Evolutionary conservation across 2,888 invertebrate species (phyloP), one percentile per base, ranked within the genome.

Genomic region (Meloe dianella): DNA sequence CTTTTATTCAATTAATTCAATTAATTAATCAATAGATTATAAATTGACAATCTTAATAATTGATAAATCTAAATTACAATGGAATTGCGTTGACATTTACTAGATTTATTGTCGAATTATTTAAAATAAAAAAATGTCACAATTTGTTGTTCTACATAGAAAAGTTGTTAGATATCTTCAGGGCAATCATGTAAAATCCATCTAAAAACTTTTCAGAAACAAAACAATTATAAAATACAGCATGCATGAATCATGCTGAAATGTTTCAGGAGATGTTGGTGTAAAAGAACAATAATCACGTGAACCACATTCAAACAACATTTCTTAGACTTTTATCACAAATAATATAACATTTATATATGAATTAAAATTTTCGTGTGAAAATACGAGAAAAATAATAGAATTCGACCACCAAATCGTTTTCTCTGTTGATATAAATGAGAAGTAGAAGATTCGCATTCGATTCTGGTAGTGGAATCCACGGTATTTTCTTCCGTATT

Each of bases 101-200:
- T 54, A 66, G 60, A 70, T 65, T 72, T 75, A 76, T 76, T 75
- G 76, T 76, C 75, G 69, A 74, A 75, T 73, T 68, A 68, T 64
- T 30, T 47, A 67, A 69, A 56, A 59, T 63, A 61, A 58, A 57
- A 61, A 47, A 47, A 63, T 60, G 60, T 67, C 47, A 60, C 47
- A 70, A 64, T 32, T 27, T 56, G 12, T 29, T 56, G 12, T 20
- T 4, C 51, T 22, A 22, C 12, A 51, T 20, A 51, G 22, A 59
- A 59, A 67, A 64, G 57, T 64, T 64, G 61, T 60, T 30, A 67
- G 64, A 64, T 56, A 1, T 12, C 24, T 12, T 22, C 24, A 60
- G 2, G 51, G 38, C n/a, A n/a, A n/a, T n/a, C n/a, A 14, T 30
- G 51, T 47, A 22, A 57, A 60, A 12, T 22, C 29, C 60, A 63